phyloP scores from a whole-genome alignment of 1,140 invertebrate genomes.

The Maniola jurtina region DNA sequence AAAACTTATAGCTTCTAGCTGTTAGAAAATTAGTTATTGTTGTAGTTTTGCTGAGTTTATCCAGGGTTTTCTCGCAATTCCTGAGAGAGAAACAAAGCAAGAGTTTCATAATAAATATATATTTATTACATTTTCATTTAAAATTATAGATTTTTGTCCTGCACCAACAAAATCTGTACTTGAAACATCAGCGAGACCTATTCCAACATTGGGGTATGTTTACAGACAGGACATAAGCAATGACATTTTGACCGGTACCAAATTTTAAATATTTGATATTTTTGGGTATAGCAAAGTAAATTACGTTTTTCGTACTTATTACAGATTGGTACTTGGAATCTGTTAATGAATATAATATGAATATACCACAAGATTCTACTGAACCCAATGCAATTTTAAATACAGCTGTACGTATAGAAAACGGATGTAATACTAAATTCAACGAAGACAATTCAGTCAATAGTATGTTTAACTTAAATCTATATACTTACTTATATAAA shows the following conservation, averaged over 20 bases:
- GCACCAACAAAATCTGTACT: conserved; percentile 31
- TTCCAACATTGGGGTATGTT: conserved; percentile 46
- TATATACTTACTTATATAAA: no score
- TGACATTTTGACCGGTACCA: conserved; percentile 30
- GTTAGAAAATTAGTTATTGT: not conserved
- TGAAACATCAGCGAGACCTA: conserved; percentile 41
- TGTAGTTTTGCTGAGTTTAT: not conserved
- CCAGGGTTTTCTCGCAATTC: not conserved
- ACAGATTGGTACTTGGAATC: conserved; percentile 25
- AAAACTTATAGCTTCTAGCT: not conserved
- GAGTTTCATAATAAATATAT: no score
- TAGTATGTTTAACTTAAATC: no score
- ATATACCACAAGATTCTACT: conserved; percentile 9
- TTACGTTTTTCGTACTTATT: not conserved
- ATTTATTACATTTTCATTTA: not conserved
- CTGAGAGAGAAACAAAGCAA: no score
- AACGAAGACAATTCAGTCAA: not conserved
- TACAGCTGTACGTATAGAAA: not conserved
- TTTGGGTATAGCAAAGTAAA: no score
- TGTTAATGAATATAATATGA: conserved; percentile 10
- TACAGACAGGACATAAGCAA: conserved; percentile 32
- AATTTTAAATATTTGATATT: conserved; percentile 2
- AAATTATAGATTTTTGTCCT: conserved; percentile 37
- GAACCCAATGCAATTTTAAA: conserved; percentile 1
- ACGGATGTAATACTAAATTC: not conserved